Evolutionary conservation across 2,888 invertebrate species (phyloP), one percentile per base, ranked within the genome.

Genomic region (Lampropteryx suffumata): DNA sequence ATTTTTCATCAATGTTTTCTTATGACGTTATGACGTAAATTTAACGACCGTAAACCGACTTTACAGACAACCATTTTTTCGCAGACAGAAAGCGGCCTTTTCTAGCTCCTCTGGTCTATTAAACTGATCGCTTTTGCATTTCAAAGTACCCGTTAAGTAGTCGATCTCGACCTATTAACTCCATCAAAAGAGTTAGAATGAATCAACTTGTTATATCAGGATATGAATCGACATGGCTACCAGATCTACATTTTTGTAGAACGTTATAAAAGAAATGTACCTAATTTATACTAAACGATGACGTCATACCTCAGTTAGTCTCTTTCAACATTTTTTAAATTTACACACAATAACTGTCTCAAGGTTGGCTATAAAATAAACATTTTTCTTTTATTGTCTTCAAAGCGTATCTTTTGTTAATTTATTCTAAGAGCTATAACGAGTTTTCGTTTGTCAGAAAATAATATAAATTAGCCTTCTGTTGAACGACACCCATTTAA

Each of bases 331-430:
- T 41, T 52, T 46, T n/a, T 21, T 27, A 29, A 51, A 53, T 50
- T 40, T 41, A 53, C 48, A 53, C 46, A 34, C 46, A 42, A 60
- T 51, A 66, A 50, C 50, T 53, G 58, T 66, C 51, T 63, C 69
- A 67, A 65, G 67, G 67, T 50, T 53, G 28, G 1, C 44, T 30
- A 50, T 64, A 50, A 59, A 60, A 47, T 41, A 14, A n/a, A 35
- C 13, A 43, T 37, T 21, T 28, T 51, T 49, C 26, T 49, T 37
- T 44, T 48, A 53, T 37, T 42, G 49, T 33, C 7, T 26, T 39
- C 37, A 7, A 39, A 50, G 30, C 24, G 28, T 47, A 17, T 43
- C 11, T 46, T 50, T 12, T 3, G 12, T 28, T 40, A 40, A 30
- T 46, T 33, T 36, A 11, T 29, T 17, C 12, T 37, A 26, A 26